Conservation (phyloP, 2,113 vertebrate genomes). For the Melospiza georgiana region DNA sequence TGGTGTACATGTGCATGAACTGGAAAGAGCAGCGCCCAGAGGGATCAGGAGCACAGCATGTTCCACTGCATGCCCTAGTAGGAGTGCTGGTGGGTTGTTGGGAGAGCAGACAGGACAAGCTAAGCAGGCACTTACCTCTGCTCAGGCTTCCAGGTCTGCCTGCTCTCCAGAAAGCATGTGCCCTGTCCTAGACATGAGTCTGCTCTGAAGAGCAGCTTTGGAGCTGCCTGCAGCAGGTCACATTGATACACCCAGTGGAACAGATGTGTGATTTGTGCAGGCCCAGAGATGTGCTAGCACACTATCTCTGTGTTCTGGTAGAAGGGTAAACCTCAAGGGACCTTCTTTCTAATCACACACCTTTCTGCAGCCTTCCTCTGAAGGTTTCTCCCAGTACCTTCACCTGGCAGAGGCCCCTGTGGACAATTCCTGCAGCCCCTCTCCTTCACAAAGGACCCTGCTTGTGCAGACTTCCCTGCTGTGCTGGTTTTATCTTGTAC, state of each 20-base stretch:
- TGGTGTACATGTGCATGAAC: not conserved
- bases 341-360: not conserved
- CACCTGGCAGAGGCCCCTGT: not conserved
- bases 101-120: not conserved
- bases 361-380: not conserved
- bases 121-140: not conserved
- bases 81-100: not conserved
- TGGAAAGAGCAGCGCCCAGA: not conserved
- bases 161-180: not conserved
- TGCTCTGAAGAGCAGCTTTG: not conserved
- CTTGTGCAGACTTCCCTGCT: not conserved
- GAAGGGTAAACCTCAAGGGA: not conserved
- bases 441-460: not conserved
- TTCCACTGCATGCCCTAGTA: not conserved
- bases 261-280: rapidly evolving
- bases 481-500: not conserved
- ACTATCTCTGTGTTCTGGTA: not conserved
- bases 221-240: not conserved
- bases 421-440: not conserved
- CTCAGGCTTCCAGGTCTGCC: not conserved
- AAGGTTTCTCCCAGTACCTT: not conserved
- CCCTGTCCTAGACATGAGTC: not conserved
- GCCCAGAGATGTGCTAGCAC: not conserved
- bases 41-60: not conserved
- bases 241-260: rapidly evolving